Percentiles rank a stretch among this genome's conserved stretches.
Conservation (phyloP, 2,888 invertebrate species). For the Scaptomyza polygonia region DNA sequence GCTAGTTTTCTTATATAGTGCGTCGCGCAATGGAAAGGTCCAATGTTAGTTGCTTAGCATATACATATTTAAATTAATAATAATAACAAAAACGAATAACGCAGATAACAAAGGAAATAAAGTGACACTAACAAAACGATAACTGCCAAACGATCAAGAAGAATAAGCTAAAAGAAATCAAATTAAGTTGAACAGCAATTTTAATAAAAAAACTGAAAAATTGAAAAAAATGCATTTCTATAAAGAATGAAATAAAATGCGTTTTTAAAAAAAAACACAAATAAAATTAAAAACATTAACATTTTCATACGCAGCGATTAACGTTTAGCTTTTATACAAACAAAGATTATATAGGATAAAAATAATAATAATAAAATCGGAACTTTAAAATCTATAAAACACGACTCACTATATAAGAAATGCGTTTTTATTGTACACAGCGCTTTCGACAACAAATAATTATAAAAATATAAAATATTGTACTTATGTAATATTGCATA, state of each 20-base stretch:
- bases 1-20: slow-evolving; percentile 81
- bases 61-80: slow-evolving; percentile 58
- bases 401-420: slow-evolving; percentile 80
- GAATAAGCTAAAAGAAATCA: slow-evolving; percentile 53
- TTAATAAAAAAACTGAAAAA: slow-evolving; percentile 10
- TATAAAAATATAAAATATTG: slow-evolving; percentile 39
- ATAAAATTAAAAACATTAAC: slow-evolving; percentile 13
- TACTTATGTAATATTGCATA: slow-evolving; percentile 70
- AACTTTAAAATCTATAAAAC: slow-evolving; percentile 53
- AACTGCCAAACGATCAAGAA: slow-evolving; percentile 64
- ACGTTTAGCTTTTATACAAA: slow-evolving; percentile 71
- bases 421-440: slow-evolving; percentile 61
- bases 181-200: slow-evolving; percentile 57
- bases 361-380: slow-evolving; percentile 20
- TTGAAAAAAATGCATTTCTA: slow-evolving; percentile 47
- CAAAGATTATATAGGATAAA: slow-evolving; percentile 13
- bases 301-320: slow-evolving; percentile 70
- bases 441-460: slow-evolving; percentile 67
- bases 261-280: too few relatives aligned
- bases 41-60: slow-evolving; percentile 80
- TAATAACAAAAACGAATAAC: slow-evolving; percentile 30
- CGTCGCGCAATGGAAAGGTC: slow-evolving; percentile 80
- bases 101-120: slow-evolving; percentile 16
- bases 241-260: slow-evolving; percentile 11
- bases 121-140: slow-evolving; percentile 65